These are phyloP conservation scores for Lithobius niger DNA, from an alignment of 1,140 invertebrate genomes.

Conservation along the genomic window DNA sequence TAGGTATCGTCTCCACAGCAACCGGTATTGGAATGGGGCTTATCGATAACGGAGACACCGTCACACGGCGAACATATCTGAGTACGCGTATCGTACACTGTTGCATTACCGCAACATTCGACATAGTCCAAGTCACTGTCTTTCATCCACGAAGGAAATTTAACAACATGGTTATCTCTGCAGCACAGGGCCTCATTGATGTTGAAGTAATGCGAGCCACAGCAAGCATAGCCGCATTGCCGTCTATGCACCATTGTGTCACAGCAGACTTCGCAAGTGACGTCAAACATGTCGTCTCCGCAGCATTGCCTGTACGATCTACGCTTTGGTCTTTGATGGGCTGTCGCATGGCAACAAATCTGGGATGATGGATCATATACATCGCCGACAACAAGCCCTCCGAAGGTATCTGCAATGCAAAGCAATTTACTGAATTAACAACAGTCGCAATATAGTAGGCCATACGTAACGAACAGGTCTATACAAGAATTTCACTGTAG, in stretches of 20 bases:
- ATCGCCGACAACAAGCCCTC: no score
- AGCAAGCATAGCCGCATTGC: not conserved
- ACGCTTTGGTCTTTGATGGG: not conserved
- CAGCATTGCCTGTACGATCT: not conserved
- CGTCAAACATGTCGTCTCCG: not conserved
- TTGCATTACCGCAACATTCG: not conserved
- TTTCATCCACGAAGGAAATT: not conserved
- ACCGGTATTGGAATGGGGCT: not conserved
- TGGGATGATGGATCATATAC: not conserved
- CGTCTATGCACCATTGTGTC: not conserved
- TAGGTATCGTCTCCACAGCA: not conserved
- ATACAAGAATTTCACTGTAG: no score
- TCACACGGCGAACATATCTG: not conserved
- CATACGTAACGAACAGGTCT: no score
- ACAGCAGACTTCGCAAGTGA: not conserved
- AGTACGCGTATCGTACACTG: not conserved
- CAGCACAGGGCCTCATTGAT: not conserved
- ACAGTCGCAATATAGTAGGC: no score
- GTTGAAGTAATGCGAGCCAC: not conserved
- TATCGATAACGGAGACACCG: not conserved
- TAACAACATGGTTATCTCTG: not conserved
- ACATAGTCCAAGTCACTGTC: not conserved
- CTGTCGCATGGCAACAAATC: not conserved
- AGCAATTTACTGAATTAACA: no score
- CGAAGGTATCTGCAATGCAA: no score